Evolutionary conservation across 2,888 invertebrate species (phyloP).

Genomic region (Ectemnius lituratus): DNA sequence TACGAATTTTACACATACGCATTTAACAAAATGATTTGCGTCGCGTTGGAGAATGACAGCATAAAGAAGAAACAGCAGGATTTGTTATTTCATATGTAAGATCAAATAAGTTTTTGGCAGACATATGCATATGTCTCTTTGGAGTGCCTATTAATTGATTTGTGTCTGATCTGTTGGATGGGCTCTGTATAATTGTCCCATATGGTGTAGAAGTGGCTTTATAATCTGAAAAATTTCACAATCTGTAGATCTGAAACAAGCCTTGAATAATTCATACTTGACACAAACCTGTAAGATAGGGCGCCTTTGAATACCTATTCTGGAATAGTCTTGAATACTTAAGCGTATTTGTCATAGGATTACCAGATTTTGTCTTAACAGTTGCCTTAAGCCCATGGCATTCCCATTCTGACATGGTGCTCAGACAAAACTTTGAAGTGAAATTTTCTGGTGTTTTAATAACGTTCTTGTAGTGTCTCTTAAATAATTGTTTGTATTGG

Average conservation of each 20-base stretch:
- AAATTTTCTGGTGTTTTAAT: neutral
- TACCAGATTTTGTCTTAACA: conserved; percentile 18
- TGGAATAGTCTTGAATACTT: conserved; percentile 34
- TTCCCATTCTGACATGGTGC: neutral
- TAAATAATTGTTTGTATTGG: conserved; percentile 39
- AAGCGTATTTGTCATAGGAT: neutral
- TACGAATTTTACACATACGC: no score
- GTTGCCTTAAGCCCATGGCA: conserved; percentile 7
- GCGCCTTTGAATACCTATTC: neutral
- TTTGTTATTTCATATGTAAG: conserved; percentile 22
- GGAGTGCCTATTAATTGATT: neutral
- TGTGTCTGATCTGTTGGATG: neutral
- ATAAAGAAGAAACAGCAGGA: no score
- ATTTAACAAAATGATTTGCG: no score
- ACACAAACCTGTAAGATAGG: conserved; percentile 28
- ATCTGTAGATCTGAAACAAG: neutral
- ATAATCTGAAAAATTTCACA: conserved; percentile 19
- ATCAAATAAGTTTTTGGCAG: conserved; percentile 24
- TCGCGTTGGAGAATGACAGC: no score
- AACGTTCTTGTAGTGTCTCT: conserved; percentile 12
- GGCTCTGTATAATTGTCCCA: neutral
- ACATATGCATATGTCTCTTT: neutral
- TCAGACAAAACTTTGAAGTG: neutral
- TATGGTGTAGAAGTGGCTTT: conserved; percentile 27
- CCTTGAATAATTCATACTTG: neutral